Evolutionary conservation across 2,113 vertebrate genomes (phyloP).

Genomic region (Oreochromis niloticus): DNA sequence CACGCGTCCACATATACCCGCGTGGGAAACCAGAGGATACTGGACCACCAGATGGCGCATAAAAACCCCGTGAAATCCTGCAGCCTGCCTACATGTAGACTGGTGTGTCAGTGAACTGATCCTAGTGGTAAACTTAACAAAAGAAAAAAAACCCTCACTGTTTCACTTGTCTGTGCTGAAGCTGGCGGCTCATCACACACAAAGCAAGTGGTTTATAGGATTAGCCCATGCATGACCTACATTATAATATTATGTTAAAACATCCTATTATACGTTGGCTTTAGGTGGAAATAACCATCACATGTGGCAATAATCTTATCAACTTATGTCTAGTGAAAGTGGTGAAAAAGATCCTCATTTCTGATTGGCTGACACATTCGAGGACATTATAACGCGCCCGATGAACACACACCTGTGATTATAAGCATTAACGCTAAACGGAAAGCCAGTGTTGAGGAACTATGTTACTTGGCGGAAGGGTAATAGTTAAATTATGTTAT

Average conservation of each 20-base stretch:
- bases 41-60: neutral
- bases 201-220: neutral
- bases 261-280: neutral
- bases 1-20: neutral
- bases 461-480: neutral
- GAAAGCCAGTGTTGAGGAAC: neutral
- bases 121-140: neutral
- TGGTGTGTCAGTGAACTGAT: neutral
- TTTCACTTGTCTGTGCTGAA: neutral
- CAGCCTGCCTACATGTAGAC: neutral
- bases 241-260: neutral
- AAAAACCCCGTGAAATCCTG: neutral
- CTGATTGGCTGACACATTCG: constrained; percentile 21
- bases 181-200: neutral
- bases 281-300: neutral
- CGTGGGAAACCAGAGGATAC: neutral
- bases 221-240: neutral
- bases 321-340: neutral
- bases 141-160: neutral
- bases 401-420: constrained; percentile 9
- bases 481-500: neutral
- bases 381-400: neutral
- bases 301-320: neutral
- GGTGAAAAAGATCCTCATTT: neutral
- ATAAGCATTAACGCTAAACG: neutral